phyloP scores from a whole-genome alignment of 2,888 invertebrate genomes.

The Leptinotarsa juncta region DNA sequence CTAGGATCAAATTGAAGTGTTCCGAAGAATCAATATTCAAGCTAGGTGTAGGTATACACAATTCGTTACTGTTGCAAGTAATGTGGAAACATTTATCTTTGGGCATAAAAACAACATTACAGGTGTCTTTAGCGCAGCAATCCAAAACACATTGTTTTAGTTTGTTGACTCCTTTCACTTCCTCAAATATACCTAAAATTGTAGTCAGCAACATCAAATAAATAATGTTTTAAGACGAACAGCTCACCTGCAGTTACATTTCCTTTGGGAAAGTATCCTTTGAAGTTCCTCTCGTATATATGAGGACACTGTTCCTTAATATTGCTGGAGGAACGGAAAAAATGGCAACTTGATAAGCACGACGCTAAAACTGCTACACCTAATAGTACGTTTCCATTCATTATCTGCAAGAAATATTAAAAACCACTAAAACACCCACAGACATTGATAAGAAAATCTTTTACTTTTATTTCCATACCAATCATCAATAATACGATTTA shows the following conservation, averaged over 20 bases:
- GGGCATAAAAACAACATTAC: slow-evolving; percentile 84
- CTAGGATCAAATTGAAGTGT: slow-evolving; percentile 81
- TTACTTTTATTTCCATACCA: not conserved
- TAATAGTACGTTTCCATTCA: slow-evolving; percentile 15
- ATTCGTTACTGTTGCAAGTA: slow-evolving; percentile 76
- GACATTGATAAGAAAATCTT: not conserved
- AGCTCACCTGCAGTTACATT: slow-evolving; percentile 60
- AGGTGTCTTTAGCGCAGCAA: slow-evolving; percentile 75
- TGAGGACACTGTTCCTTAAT: slow-evolving; percentile 57
- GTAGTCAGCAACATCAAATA: slow-evolving; percentile 33
- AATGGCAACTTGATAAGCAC: slow-evolving; percentile 40
- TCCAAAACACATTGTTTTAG: slow-evolving; percentile 75
- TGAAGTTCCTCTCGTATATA: slow-evolving; percentile 58
- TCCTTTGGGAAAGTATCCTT: slow-evolving; percentile 60
- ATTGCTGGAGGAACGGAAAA: slow-evolving; percentile 42
- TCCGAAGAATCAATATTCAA: slow-evolving; percentile 70
- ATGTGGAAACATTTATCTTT: slow-evolving; percentile 83
- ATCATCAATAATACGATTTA: not conserved
- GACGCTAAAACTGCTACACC: slow-evolving; percentile 30
- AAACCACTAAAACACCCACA: not conserved
- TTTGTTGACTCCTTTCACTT: slow-evolving; percentile 68
- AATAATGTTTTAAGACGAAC: not conserved
- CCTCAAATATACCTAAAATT: slow-evolving; percentile 66
- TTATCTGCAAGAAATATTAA: slow-evolving; percentile 9
- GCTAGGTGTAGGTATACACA: slow-evolving; percentile 76